Percentiles rank a stretch among this genome's conserved stretches.
phyloP scores from a whole-genome alignment of 2,113 vertebrate species.

The Thalassarche chlororhynchos region DNA sequence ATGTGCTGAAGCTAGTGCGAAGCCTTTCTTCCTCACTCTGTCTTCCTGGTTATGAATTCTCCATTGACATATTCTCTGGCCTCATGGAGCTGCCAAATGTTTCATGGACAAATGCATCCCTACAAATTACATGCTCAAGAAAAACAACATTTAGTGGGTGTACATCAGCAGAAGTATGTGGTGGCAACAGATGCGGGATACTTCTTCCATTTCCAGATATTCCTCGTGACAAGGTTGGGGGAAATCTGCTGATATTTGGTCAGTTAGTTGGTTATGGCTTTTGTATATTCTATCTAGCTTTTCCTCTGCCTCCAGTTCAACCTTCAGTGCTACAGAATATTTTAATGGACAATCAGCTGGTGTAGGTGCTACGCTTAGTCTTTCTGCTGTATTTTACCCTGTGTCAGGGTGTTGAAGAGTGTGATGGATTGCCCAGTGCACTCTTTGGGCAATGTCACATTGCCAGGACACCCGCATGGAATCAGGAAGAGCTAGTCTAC shows the following conservation, averaged over 20 bases:
- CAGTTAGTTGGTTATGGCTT: slow-evolving; percentile 68
- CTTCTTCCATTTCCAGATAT: slow-evolving; percentile 54
- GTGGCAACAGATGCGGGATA: neutral
- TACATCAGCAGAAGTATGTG: neutral
- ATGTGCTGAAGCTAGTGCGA: neutral
- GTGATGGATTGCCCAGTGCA: neutral
- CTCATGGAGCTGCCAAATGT: neutral
- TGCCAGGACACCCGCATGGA: neutral
- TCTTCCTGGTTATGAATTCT: neutral
- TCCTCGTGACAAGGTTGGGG: slow-evolving; percentile 67
- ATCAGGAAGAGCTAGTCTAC: neutral
- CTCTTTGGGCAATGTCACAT: neutral
- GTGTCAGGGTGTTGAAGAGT: neutral
- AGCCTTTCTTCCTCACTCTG: neutral
- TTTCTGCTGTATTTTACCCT: neutral
- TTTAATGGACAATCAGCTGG: neutral
- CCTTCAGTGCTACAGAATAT: neutral
- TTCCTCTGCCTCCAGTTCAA: neutral
- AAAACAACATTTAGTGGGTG: neutral
- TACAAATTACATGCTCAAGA: neutral
- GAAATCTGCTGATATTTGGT: slow-evolving; percentile 65
- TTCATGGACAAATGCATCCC: neutral
- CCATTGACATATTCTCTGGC: neutral
- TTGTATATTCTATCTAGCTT: neutral
- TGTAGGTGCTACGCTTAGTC: neutral